Conservation (phyloP, 2,113 vertebrate species). For the Tetraodon nigroviridis region DNA sequence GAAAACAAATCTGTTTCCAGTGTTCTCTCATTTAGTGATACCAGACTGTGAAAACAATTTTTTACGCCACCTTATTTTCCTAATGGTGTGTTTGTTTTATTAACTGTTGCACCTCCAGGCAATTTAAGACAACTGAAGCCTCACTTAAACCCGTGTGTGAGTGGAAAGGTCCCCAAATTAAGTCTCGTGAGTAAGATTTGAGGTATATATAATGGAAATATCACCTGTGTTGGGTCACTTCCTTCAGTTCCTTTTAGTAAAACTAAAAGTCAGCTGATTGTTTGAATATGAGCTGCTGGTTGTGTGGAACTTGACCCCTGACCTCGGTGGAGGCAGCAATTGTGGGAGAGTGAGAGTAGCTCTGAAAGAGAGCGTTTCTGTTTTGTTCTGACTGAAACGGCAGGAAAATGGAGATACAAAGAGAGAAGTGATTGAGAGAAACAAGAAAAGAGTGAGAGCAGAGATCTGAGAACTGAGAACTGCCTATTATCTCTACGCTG, state of each 20-base stretch:
- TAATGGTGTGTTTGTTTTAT: conserved; percentile 35
- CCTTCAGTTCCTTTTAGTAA: conserved; percentile 15
- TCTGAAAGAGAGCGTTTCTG: conserved; percentile 16
- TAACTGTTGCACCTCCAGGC: conserved; percentile 20
- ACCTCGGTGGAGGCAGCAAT: conserved; percentile 26
- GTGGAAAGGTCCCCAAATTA: neutral
- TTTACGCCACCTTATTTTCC: conserved; percentile 16
- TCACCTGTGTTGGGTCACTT: too few relatives aligned
- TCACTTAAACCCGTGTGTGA: too few relatives aligned
- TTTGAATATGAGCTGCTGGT: conserved; percentile 9
- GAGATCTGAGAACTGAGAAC: conserved; percentile 93
- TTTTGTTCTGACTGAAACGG: conserved; percentile 48
- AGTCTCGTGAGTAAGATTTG: neutral
- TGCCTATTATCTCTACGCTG: conserved; percentile 84
- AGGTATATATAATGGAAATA: neutral
- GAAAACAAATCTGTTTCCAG: conserved; percentile 3
- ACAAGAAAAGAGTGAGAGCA: conserved; percentile 65
- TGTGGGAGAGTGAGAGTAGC: too few relatives aligned
- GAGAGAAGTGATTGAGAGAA: conserved; percentile 38
- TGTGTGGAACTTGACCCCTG: conserved; percentile 25
- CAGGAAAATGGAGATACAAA: conserved; percentile 49
- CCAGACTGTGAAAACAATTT: conserved; percentile 11
- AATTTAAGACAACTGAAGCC: conserved; percentile 9
- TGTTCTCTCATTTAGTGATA: conserved; percentile 15
- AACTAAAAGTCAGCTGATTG: neutral